A percentile compares a stretch with the other conserved stretches of the same genome.
These are phyloP conservation scores for Amazona ochrocephala DNA, from an alignment of 2,797 vertebrate species.

Conservation along the genomic window DNA sequence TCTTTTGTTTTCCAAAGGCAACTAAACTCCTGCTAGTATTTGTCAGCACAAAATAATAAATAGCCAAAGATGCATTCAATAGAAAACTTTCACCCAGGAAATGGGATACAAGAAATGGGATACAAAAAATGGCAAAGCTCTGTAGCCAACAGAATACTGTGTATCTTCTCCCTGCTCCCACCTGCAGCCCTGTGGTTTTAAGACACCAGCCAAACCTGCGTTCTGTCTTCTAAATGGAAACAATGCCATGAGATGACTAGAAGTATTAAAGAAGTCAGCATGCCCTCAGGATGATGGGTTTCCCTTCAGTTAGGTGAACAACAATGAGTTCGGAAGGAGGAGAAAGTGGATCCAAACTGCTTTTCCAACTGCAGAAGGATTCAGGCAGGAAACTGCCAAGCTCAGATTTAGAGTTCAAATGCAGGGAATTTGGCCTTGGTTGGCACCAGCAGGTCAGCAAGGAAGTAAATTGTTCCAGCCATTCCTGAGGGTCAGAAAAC, in stretches of 20 bases:
- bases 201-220: background rate
- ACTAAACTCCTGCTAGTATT: background rate
- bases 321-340: background rate
- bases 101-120: constrained; percentile 23
- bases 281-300: background rate
- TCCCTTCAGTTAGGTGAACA: background rate
- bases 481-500: constrained; percentile 83
- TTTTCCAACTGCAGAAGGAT: background rate
- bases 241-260: background rate
- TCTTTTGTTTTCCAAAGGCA: background rate
- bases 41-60: background rate
- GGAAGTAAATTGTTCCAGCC: constrained; percentile 98
- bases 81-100: constrained; percentile 30
- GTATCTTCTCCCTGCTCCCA: background rate
- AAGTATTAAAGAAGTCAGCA: constrained; percentile 16
- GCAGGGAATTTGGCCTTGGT: constrained; percentile 90
- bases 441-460: constrained; percentile 91
- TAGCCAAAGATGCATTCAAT: background rate
- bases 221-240: constrained; percentile 25
- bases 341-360: background rate
- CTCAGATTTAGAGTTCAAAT: constrained; percentile 86
- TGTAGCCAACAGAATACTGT: constrained; percentile 34
- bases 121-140: constrained; percentile 43
- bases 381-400: constrained; percentile 13
- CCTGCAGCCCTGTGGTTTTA: background rate